phyloP scores from a whole-genome alignment of 2,113 vertebrate genomes.

The Amia ocellicauda region DNA sequence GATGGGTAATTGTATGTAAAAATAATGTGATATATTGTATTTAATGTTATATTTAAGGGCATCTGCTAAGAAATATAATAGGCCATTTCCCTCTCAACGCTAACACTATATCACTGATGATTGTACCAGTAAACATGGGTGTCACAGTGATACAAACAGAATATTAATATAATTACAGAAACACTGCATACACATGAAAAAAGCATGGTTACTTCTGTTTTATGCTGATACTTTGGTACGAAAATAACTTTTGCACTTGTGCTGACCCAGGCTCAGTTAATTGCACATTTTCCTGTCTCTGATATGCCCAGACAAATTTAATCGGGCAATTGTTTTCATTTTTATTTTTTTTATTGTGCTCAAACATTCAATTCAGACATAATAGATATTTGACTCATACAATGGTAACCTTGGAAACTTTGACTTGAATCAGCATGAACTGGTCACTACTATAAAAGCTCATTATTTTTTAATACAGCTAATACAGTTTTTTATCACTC shows the following conservation, averaged over 20 bases:
- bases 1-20: too few species aligned
- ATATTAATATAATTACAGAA: background rate
- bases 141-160: background rate
- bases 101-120: too few species aligned
- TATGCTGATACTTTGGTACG: constrained; percentile 20
- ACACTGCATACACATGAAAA: too few species aligned
- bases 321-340: background rate
- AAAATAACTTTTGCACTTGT: constrained; percentile 8
- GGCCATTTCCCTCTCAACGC: too few species aligned
- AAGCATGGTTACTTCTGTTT: background rate
- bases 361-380: constrained; percentile 1
- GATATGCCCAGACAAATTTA: background rate
- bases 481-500: too few species aligned
- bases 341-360: too few species aligned
- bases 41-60: too few species aligned
- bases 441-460: too few species aligned
- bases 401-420: background rate
- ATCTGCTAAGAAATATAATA: too few species aligned
- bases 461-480: too few species aligned
- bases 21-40: too few species aligned
- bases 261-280: background rate
- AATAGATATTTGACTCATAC: background rate
- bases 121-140: background rate
- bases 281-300: background rate
- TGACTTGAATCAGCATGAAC: background rate